Conservation (phyloP, 2,797 vertebrate species). For the Podarcis lilfordi region DNA sequence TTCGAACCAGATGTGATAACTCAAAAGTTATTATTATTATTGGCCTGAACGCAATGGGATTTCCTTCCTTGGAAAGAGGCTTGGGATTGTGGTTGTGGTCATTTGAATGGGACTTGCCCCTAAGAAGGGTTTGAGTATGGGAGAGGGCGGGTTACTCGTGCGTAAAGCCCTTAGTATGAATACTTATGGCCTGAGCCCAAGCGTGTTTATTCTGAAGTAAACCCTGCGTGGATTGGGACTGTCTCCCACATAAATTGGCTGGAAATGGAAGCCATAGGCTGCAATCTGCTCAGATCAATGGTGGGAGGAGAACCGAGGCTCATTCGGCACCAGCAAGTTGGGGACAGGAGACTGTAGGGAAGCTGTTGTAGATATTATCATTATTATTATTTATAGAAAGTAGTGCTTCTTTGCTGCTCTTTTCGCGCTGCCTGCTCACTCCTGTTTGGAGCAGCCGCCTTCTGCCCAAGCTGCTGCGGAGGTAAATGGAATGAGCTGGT, state of each 20-base stretch:
- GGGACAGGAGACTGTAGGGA: not conserved
- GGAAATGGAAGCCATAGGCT: not conserved
- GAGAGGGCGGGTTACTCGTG: not conserved
- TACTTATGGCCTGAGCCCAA: no score
- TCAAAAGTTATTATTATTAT: not conserved
- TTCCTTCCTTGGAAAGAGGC: not conserved
- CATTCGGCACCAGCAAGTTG: conserved; percentile 24
- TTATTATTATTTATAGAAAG: not conserved
- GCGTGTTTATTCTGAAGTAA: not conserved
- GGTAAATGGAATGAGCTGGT: conserved; percentile 82
- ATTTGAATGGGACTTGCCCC: not conserved
- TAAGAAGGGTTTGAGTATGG: not conserved
- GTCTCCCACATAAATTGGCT: not conserved
- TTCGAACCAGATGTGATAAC: not conserved
- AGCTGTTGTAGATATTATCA: not conserved
- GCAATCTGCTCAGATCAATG: not conserved
- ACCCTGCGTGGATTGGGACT: not conserved
- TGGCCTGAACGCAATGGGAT: no score
- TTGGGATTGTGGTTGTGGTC: no score
- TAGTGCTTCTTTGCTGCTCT: conserved; percentile 16
- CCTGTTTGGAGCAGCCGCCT: conserved; percentile 60
- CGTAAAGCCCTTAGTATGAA: not conserved
- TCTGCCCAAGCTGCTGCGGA: conserved; percentile 69
- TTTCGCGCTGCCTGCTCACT: conserved; percentile 41
- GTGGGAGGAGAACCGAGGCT: not conserved